Evolutionary conservation across 2,888 invertebrate genomes (phyloP), one percentile per base, ranked within the genome.

Genomic region (Beris morrisii): DNA sequence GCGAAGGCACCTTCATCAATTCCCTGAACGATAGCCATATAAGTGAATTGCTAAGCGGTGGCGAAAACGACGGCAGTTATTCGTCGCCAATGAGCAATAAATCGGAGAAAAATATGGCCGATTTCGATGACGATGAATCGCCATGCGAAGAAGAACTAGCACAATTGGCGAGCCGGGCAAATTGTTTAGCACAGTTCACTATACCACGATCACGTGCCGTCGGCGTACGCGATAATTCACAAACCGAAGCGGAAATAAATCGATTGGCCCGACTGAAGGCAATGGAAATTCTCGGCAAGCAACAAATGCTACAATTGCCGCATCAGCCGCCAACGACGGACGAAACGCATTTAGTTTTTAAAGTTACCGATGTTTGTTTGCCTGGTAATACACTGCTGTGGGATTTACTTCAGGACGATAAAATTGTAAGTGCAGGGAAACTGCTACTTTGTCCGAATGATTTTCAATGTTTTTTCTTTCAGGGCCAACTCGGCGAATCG

Each of bases 101-200:
- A 81, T 95, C 95, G 2, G 95, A 95, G 74, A 94, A 95, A 73
- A 95, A 95, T 79, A 89, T 95, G 87, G 94, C 93, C 0, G 95
- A 96, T 79, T 91, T 96, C 75, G 96, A 96, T 75, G 93, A 93
- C 1, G 90, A 91, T 74, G 93, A 93, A 75, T 93, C 93, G 7
- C 92, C 89, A 1, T 92, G 93, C 76, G 94, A 94, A 75, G 93
- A 93, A 75, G 93, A 91, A 76, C 79, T 92, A 45, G 91, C 89
- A 0, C 86, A 92, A 73, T 82, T 93, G 53, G 89, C 90, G 0
- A 89, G 88, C 56, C 87, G 88, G 79, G 86, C 87, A 72, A 5
- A 38, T 38, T 78, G 78, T 57, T 75, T 79, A 48, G 75, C 11
- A 74, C 77, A 69, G 44, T 71, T 71, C 54, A 64, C 69, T 11